Base-by-base conservation (phyloP, 2,797 vertebrate species). In the Pipistrellus kuhlii region DNA sequence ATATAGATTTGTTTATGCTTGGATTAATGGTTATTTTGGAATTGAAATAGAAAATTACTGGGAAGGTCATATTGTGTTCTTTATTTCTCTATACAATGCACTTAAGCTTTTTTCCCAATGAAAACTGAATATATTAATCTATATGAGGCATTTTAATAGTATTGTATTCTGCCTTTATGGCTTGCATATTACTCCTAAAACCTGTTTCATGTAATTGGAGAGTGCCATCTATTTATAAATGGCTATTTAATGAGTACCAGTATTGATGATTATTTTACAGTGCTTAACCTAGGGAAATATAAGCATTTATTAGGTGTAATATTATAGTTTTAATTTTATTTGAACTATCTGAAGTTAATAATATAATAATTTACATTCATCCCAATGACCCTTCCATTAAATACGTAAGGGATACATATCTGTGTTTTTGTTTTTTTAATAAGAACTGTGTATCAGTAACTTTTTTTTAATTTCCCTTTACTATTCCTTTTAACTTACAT, bases 81-180 rank as follows among this genome's bases (percentile, higher is more conserved):
- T 90, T 6, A 64, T 77, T 68, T 68, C 20, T 8, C 13, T 87
- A n/a, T 11, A 44, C 0, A 64, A 6, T 77, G 12, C 12, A 76
- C 3, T 53, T 87, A 68, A 87, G 6, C 9, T 84, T 91, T 81
- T 64, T 5, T 81, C 8, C 11, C 18, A 84, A 6, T 30, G 44
- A 71, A 85, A 90, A 72, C 4, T 85, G 30, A 71, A 3, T 78
- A 89, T 80, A 83, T 88, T 91, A 86, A 75, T 88, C 20, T 80
- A 13, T 62, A 30, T 3, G 64, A 69, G 9, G 13, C 38, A 62
- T 44, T 44, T 88, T 77, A 69, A 76, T 9, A 35, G 8, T 73
- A n/a, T 76, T 88, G 12, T 64, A 77, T 77, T 96, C 55, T 57
- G 17, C 8, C 15, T 7, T 69, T 44, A 76, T 25, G 59, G 12